Evolutionary conservation across 1,140 invertebrate genomes (phyloP), one percentile per base, ranked within the genome.

Genomic region (Acromyrmex charruanus): DNA sequence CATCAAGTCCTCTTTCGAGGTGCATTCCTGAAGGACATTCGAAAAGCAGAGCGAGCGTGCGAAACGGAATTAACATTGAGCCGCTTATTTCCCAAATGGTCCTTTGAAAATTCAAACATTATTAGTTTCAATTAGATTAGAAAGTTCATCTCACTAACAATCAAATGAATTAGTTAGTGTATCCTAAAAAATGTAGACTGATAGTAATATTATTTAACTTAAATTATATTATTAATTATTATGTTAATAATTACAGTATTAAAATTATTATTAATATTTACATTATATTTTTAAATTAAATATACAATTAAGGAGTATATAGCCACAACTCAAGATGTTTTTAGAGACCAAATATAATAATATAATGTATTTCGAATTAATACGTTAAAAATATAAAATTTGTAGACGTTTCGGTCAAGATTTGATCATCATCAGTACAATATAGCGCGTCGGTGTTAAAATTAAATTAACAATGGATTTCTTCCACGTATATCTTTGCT

Each of bases 31-130:
- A 53, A 79, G 63, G 39, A 77, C 58, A 21, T 65, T 44, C 12
- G 25, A 31, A 31, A 65, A 65, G 35, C 59, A 7, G 21, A 65
- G 39, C 9, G 12, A 66, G 66, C 44, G 18, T 31, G 39, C 12
- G 10, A 79, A 66, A 66, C 7, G 18, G 44, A 79, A 79, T 35
- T 79, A 51, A 79, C 44, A 35, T 51, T 66, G 31, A 75, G 53
- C 51, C 28, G 16, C 25, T 79, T 66, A 79, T 49, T 65, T 79
- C 25, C 12, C 44, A 66, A 79, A 53, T 53, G n/a, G 2, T 31
- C 2, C 1, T 59, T 51, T 16, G 18, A 65, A 44, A 12, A n/a
- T 65, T 65, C 18, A 51, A 63, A 44, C 9, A 28, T 28, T 63
- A 61, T 25, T 0, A 77, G 28, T 79, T 65, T 79, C 0, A 31